Percentiles rank a stretch among this genome's conserved stretches.
Evolutionary conservation across 2,888 invertebrate species (phyloP).

Genomic region (Baccha elongata): DNA sequence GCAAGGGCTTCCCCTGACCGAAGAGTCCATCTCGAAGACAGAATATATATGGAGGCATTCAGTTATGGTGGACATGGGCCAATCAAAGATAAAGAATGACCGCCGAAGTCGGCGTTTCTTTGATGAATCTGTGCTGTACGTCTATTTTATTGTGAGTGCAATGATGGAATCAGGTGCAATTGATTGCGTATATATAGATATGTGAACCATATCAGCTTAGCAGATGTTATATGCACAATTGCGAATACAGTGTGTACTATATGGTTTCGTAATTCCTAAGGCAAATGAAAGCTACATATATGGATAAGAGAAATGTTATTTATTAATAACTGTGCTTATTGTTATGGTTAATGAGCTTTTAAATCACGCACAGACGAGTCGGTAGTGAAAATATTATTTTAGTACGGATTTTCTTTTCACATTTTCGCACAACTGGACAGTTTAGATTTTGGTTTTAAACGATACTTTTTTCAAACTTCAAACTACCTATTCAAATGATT

Average conservation of each 20-base stretch:
- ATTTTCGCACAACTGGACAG: no score
- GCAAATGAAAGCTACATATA: not conserved
- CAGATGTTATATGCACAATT: slow-evolving; percentile 30
- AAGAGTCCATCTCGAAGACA: slow-evolving; percentile 31
- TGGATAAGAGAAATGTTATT: slow-evolving; percentile 11
- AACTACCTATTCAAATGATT: no score
- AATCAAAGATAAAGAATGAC: slow-evolving; percentile 73
- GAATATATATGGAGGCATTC: slow-evolving; percentile 15
- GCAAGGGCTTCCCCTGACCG: slow-evolving; percentile 61
- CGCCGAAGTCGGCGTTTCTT: slow-evolving; percentile 67
- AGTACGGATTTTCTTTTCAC: not conserved
- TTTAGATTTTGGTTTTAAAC: no score
- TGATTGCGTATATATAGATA: slow-evolving; percentile 18
- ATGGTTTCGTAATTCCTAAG: not conserved
- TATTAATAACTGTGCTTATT: slow-evolving; percentile 23
- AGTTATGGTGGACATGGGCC: slow-evolving; percentile 62
- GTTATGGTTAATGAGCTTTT: not conserved
- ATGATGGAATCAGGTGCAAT: slow-evolving; percentile 33
- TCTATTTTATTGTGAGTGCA: slow-evolving; percentile 16
- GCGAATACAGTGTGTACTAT: slow-evolving; percentile 15
- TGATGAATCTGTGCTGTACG: slow-evolving; percentile 34
- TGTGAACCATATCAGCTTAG: slow-evolving; percentile 14
- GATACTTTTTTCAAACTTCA: no score
- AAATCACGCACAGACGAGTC: not conserved
- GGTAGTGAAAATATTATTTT: not conserved